These are phyloP conservation scores for Petromus typicus DNA, from an alignment of 2,113 vertebrate species.

Conservation along the genomic window DNA sequence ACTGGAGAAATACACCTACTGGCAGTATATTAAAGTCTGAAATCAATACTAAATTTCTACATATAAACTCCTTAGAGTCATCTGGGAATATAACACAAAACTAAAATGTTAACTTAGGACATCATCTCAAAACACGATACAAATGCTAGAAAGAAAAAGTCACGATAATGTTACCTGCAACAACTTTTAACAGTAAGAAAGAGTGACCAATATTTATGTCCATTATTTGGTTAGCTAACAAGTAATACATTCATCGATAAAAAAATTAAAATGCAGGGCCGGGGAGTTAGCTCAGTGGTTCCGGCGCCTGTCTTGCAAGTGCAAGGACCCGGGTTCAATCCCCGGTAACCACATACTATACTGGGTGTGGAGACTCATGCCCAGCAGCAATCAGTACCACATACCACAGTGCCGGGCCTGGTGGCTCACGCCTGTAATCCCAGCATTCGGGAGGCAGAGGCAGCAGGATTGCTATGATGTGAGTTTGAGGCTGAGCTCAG, in stretches of 20 bases:
- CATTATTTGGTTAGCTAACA: neutral
- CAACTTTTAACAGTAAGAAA: neutral
- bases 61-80: neutral
- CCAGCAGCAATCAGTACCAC: no score
- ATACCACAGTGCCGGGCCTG: no score
- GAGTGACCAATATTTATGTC: neutral
- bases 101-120: neutral
- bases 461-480: no score
- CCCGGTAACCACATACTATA: no score
- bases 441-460: no score
- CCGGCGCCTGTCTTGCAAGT: no score
- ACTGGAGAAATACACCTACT: neutral
- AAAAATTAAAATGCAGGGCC: neutral
- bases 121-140: neutral
- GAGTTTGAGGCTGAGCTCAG: no score
- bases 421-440: no score
- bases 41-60: neutral
- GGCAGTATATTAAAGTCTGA: neutral
- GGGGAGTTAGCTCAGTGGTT: no score
- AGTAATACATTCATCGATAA: neutral
- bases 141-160: neutral
- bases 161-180: neutral
- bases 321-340: no score
- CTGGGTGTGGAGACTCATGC: no score
- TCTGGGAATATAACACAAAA: neutral